Evolutionary conservation across 30 jellyfish, hydroid and myxozoan genomes (phyloP).

Genomic region (Hydractinia echinata): DNA sequence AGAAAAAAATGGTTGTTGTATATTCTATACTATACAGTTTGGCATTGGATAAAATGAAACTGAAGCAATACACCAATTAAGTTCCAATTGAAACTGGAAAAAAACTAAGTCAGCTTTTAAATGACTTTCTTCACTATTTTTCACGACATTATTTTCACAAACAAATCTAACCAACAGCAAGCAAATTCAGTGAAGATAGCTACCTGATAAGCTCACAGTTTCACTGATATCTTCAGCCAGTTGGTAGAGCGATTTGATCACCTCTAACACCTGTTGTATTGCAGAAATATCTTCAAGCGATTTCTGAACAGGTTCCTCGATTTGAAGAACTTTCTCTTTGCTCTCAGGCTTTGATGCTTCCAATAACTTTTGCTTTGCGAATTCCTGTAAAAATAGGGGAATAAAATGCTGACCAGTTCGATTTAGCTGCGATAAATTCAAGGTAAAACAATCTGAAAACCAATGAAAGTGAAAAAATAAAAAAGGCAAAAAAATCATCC

Average conservation of each 20-base stretch:
- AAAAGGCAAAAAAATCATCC: no score
- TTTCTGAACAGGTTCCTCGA: slow-evolving; percentile 50
- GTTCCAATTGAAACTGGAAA: no score
- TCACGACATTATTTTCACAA: neutral
- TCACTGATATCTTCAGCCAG: slow-evolving; percentile 54
- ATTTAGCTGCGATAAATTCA: neutral
- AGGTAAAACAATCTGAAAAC: neutral
- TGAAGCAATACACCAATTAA: no score
- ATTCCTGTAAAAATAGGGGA: slow-evolving; percentile 40
- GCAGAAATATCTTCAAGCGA: slow-evolving; percentile 27
- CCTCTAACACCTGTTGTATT: slow-evolving; percentile 66
- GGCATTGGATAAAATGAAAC: no score
- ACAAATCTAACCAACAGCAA: neutral
- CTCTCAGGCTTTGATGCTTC: slow-evolving; percentile 42
- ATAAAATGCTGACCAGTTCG: neutral
- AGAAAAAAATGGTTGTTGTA: no score
- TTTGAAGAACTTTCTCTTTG: slow-evolving; percentile 40
- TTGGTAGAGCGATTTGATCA: slow-evolving; percentile 60
- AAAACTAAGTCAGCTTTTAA: neutral
- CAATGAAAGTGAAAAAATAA: no score
- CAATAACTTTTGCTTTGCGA: slow-evolving; percentile 42
- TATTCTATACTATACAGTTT: no score
- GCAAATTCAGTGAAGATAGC: neutral
- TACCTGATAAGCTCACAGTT: no score
- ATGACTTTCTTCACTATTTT: neutral